Base-by-base conservation (phyloP, 1,140 invertebrate genomes). In the Aphaenogaster floridana region DNA sequence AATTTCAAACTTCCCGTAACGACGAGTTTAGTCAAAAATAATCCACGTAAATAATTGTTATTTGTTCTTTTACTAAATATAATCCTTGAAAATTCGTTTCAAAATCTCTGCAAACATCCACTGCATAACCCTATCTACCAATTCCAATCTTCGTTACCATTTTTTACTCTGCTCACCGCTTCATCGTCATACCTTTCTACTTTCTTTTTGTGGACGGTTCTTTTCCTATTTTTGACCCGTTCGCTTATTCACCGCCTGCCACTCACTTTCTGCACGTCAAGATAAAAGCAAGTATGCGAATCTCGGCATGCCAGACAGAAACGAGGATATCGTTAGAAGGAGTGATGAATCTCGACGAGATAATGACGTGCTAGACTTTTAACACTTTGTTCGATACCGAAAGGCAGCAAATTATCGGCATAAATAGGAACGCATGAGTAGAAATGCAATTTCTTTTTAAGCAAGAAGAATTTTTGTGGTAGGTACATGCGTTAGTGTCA, bases 321-420 rank as follows among this genome's bases (percentile, higher is more conserved):
- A 68, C 45, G 17, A 52, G 52, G 5, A 57, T 42, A 77, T 90
- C 57, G 71, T 90, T 89, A 87, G 34, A 77, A 54, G 54, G 21
- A 28, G 9, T 59, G 57, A 59, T 85, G 48, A 90, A 87, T 89
- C 68, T 83, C 59, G 54, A 54, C 34, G 45, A 42, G 57, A 79
- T 90, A 90, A 87, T 74, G 88, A 84, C 72, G 13, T 8, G 61
- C 71, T 64, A 54, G 85, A 89, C 54, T 71, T 71, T 81, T 87
- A 77, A n/a, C n/a, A 48, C 42, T 79, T 83, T 74, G 3, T 48
- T 48, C 17, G 5, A 2, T 64, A n/a, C 0, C 52, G 34, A 86
- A 80, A 59, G 17, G 21, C n/a, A n/a, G 5, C 4, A 52, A 77
- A 79, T 89, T 89, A 87, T 90, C 71, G 57, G 61, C 50, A 74